A percentile compares a stretch with the other conserved stretches of the same genome.
phyloP scores from a whole-genome alignment of 2,113 vertebrate genomes.

The Microcebus murinus region DNA sequence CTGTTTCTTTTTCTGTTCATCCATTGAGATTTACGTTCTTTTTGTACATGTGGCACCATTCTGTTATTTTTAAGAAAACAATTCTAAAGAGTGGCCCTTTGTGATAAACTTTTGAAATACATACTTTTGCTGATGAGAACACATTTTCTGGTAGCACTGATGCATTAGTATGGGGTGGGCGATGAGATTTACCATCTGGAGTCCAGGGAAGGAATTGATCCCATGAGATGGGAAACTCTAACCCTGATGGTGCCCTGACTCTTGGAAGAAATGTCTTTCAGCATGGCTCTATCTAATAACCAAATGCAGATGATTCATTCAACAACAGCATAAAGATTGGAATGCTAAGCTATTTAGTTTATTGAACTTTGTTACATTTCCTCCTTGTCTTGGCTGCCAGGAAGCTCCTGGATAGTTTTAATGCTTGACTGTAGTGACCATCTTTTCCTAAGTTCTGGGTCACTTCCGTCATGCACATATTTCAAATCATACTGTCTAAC shows the following conservation, averaged over 20 bases:
- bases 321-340: neutral
- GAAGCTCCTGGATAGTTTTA: neutral
- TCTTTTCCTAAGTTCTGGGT: neutral
- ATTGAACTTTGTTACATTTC: neutral
- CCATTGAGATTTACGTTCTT: neutral
- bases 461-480: neutral
- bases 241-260: too few relatives aligned
- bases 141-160: neutral
- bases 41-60: neutral
- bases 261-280: neutral
- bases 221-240: neutral
- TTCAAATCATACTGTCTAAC: neutral
- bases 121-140: neutral
- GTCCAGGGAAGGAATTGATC: neutral
- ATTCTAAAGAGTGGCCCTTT: neutral
- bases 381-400: neutral
- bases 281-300: neutral
- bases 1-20: neutral
- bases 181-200: neutral
- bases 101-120: neutral
- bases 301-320: neutral
- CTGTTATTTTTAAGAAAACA: slow-evolving; percentile 6
- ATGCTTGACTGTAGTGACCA: neutral
- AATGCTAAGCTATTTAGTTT: neutral
- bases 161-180: neutral